These are phyloP conservation scores for Alethe diademata DNA, from an alignment of 2,113 vertebrate species.

Conservation along the genomic window DNA sequence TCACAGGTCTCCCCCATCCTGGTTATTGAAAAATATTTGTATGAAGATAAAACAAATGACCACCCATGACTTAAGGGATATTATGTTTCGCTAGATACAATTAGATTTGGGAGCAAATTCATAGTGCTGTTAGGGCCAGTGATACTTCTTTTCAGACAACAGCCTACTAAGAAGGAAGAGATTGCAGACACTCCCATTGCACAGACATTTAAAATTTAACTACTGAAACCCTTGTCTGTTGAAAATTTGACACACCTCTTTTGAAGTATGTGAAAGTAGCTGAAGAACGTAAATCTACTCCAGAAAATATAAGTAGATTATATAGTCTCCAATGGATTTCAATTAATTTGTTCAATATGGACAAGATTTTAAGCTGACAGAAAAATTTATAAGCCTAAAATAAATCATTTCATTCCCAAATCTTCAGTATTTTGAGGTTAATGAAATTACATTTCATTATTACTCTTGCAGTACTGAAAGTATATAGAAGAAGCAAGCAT, in stretches of 20 bases:
- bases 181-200: neutral
- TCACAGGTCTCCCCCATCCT: neutral
- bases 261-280: neutral
- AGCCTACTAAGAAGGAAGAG: neutral
- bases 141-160: neutral
- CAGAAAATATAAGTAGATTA: neutral
- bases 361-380: neutral
- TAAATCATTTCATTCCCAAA: fast-evolving
- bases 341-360: neutral
- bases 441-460: neutral
- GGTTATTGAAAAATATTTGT: neutral
- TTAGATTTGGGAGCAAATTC: neutral
- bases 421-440: neutral
- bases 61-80: neutral
- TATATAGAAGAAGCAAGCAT: neutral
- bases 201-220: neutral
- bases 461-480: neutral
- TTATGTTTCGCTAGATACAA: neutral
- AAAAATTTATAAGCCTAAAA: neutral
- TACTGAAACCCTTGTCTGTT: neutral
- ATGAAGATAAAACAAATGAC: neutral
- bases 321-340: neutral
- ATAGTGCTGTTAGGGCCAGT: neutral
- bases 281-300: neutral
- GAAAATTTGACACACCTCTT: neutral